Evolutionary conservation across 2,888 invertebrate species (phyloP).

Genomic region (Poecilus cupreus): DNA sequence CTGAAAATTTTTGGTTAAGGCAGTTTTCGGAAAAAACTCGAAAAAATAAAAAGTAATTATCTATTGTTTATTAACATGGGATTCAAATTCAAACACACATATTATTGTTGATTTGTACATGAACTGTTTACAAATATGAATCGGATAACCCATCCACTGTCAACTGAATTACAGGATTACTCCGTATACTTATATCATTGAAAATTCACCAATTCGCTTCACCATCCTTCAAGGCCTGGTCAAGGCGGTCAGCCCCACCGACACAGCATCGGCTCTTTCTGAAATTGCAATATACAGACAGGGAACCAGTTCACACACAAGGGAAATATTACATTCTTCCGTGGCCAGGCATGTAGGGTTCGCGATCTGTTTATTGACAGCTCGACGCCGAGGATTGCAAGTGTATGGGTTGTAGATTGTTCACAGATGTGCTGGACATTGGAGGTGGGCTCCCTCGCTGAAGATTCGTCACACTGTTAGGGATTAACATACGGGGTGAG

Average conservation of each 20-base stretch:
- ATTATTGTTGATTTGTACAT: no score
- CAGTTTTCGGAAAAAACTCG: no score
- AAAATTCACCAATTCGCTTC: conserved; percentile 30
- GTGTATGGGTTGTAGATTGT: conserved; percentile 66
- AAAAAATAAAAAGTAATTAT: no score
- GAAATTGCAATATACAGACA: conserved; percentile 70
- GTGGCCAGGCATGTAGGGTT: conserved; percentile 63
- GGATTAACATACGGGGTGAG: conserved; percentile 19
- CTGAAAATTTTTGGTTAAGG: no score
- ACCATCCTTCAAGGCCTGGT: background rate
- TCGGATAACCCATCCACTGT: no score
- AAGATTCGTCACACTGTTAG: conserved; percentile 3
- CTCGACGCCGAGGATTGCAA: conserved; percentile 62
- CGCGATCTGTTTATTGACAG: conserved; percentile 71
- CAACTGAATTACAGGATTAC: no score
- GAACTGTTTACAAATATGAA: no score
- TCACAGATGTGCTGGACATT: conserved; percentile 66
- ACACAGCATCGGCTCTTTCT: conserved; percentile 62
- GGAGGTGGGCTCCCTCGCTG: background rate
- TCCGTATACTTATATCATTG: background rate
- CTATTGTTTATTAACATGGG: no score
- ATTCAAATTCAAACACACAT: no score
- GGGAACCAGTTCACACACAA: conserved; percentile 67
- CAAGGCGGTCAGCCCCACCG: conserved; percentile 5
- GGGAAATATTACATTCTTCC: conserved; percentile 72